phyloP scores from a whole-genome alignment of 2,113 vertebrate species.

The Apaloderma vittatum region DNA sequence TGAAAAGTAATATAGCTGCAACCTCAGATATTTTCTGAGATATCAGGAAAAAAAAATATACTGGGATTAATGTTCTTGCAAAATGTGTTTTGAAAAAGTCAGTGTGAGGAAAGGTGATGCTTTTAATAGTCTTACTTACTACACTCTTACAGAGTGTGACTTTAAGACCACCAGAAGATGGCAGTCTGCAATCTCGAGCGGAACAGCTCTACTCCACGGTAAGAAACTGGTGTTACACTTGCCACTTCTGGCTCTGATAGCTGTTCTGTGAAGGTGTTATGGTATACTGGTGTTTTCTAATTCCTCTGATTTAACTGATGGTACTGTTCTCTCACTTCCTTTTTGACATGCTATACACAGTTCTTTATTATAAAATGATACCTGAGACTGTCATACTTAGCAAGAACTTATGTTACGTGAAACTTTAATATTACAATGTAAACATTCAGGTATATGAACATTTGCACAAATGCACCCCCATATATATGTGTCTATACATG shows the following conservation, averaged over 20 bases:
- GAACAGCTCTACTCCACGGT: background rate
- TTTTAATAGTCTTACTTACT: background rate
- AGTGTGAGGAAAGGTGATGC: background rate
- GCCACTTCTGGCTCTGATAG: background rate
- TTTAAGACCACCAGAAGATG: constrained; percentile 9
- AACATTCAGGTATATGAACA: background rate
- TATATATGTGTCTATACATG: too few relatives aligned
- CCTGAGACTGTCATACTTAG: background rate
- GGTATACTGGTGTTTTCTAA: background rate
- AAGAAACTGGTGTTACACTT: too few relatives aligned
- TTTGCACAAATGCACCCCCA: background rate
- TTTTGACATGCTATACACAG: background rate
- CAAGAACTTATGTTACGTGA: background rate
- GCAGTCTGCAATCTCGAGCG: background rate
- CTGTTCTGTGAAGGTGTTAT: accelerated
- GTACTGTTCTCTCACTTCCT: background rate
- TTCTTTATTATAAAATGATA: background rate
- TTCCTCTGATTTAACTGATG: background rate
- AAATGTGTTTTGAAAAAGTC: background rate
- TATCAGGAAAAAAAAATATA: background rate
- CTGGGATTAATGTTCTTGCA: background rate
- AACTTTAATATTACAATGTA: background rate
- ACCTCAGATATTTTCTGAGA: background rate
- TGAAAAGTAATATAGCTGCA: background rate
- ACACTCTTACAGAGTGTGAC: background rate